Conservation (phyloP, 2,888 invertebrate genomes). For the Crocallis elinguaria region DNA sequence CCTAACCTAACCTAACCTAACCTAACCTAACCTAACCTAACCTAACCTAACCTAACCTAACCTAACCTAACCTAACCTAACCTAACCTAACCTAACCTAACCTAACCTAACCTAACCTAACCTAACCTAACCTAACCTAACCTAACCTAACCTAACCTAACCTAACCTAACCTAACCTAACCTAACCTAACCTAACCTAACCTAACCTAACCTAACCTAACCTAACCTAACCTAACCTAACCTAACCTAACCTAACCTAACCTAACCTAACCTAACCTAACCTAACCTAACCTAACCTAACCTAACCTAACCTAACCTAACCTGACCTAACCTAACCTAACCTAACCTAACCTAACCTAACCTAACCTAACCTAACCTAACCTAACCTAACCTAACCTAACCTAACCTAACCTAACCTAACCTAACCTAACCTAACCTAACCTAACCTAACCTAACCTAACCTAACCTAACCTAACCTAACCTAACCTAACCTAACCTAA, state of each 20-base stretch:
- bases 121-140: background rate
- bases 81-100: slow-evolving; percentile 6
- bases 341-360: slow-evolving; percentile 32
- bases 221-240: slow-evolving; percentile 30
- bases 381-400: slow-evolving; percentile 32
- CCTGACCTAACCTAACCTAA: slow-evolving; percentile 31
- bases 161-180: slow-evolving; percentile 33
- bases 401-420: slow-evolving; percentile 14
- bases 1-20: slow-evolving; percentile 29
- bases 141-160: slow-evolving; percentile 10
- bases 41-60: slow-evolving; percentile 6
- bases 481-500: slow-evolving; percentile 14
- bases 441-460: slow-evolving; percentile 16
- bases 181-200: slow-evolving; percentile 9
- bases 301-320: slow-evolving; percentile 31
- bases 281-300: slow-evolving; percentile 32
- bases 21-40: slow-evolving; percentile 28
- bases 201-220: slow-evolving; percentile 18
- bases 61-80: slow-evolving; percentile 28
- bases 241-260: slow-evolving; percentile 16
- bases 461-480: slow-evolving; percentile 12
- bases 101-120: background rate
- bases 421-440: slow-evolving; percentile 13
- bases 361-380: slow-evolving; percentile 32
- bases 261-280: slow-evolving; percentile 26